Evolutionary conservation across 2,888 invertebrate species (phyloP), one percentile per base, ranked within the genome.

Genomic region (Erpobdella octoculata): DNA sequence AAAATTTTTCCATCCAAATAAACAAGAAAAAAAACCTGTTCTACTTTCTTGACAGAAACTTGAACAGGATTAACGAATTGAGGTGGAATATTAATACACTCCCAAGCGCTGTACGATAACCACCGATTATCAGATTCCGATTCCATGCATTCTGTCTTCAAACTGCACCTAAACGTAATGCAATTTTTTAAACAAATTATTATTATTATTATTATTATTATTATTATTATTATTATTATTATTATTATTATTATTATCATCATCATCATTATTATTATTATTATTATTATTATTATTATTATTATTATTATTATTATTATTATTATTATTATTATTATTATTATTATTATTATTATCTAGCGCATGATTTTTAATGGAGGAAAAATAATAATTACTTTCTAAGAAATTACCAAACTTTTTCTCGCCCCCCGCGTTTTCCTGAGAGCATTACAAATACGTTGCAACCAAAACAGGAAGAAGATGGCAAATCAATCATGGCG

Each of bases 31-130:
- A 18, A n/a, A 35, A 72, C 72, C 69, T 69, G 69, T 21, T 46
- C 31, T 12, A 36, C 33, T 18, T 36, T 66, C 37, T 48, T 70
- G 36, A 64, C 46, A 31, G 41, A 31, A 35, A 73, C 59, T 37
- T 65, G 36, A 0, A 58, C 58, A 18, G 72, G 72, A 37, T 70
- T 73, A 38, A 70, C 65, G 25, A 73, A 73, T 41, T 70, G 70
- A 33, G 62, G 25, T 4, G 72, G 72, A 36, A 73, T 73, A 9
- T 65, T 70, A 15, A 73, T 41, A 48, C 73, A 73, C 25, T 71
- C 67, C 71, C 71, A 71, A 6, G 71, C 59, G 5, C 67, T 68
- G 33, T n/a, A n/a, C 9, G 71, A 46, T 61, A 73, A 58, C 73
- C 73, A 73, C 9, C 71, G 36, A 31, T 67, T 71, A 21, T 71